Percentiles rank a stretch among this genome's conserved stretches.
These are phyloP conservation scores for Synanceia verrucosa DNA, from an alignment of 2,797 vertebrate genomes.

Conservation along the genomic window DNA sequence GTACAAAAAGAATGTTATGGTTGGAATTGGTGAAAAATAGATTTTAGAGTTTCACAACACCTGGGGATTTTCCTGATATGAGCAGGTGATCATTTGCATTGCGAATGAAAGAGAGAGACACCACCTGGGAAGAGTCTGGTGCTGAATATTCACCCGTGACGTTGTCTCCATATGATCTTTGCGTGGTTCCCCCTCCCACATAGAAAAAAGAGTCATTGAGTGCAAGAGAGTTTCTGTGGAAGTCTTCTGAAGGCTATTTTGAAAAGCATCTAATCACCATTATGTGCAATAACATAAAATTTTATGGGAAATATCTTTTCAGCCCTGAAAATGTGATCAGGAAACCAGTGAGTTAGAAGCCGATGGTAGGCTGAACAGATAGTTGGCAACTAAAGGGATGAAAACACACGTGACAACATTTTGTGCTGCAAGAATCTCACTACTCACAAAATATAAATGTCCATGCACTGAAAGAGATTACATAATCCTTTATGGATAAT, in stretches of 20 bases:
- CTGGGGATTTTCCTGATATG: background rate
- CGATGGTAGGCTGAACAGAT: no score
- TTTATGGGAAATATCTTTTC: background rate
- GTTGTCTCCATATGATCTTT: slow-evolving; percentile 3
- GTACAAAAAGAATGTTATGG: background rate
- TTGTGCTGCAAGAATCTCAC: background rate
- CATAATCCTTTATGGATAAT: no score
- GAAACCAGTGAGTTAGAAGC: background rate
- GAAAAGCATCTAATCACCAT: background rate
- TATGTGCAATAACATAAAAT: background rate
- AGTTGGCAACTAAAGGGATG: background rate
- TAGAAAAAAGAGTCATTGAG: background rate
- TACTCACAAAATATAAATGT: background rate
- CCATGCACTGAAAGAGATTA: no score
- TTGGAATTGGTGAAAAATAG: background rate
- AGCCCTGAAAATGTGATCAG: background rate
- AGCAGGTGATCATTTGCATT: slow-evolving; percentile 13
- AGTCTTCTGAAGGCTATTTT: background rate
- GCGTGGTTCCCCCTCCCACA: background rate
- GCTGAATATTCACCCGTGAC: background rate
- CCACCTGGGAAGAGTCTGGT: background rate
- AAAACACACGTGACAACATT: background rate
- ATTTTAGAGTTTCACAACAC: background rate
- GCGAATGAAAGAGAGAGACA: background rate
- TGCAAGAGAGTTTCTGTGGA: background rate